Conservation (phyloP, 2,888 invertebrate species). For the Junonia oenone region DNA sequence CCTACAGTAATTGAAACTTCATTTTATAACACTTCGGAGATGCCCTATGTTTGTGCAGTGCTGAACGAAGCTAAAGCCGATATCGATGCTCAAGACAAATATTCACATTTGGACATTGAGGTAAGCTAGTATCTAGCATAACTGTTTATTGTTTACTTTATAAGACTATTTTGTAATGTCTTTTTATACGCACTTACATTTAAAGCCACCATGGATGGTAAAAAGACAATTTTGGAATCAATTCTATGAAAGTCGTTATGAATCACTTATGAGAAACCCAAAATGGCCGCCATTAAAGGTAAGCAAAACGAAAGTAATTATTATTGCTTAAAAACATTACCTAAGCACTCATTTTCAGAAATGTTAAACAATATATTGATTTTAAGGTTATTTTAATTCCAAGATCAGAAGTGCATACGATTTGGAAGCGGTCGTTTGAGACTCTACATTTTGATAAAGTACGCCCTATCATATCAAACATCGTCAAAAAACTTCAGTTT, state of each 20-base stretch:
- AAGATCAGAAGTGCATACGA: slow-evolving; percentile 52
- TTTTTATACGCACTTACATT: slow-evolving; percentile 18
- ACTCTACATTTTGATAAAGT: slow-evolving; percentile 53
- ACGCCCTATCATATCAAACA: slow-evolving; percentile 52
- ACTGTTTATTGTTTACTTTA: too few species aligned
- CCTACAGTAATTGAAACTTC: slow-evolving; percentile 26
- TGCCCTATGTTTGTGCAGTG: slow-evolving; percentile 39
- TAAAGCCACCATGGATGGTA: slow-evolving; percentile 53
- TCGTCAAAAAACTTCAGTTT: slow-evolving; percentile 64
- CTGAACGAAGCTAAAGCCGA: slow-evolving; percentile 42
- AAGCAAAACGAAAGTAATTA: slow-evolving; percentile 23
- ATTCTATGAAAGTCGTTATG: slow-evolving; percentile 62
- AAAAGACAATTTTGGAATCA: slow-evolving; percentile 56
- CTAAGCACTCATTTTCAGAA: too few species aligned
- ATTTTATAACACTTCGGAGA: slow-evolving; percentile 39
- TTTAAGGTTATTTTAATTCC: slow-evolving; percentile 68
- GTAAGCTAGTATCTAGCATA: slow-evolving; percentile 39
- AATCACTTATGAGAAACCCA: slow-evolving; percentile 57
- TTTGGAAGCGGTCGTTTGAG: slow-evolving; percentile 59
- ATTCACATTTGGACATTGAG: slow-evolving; percentile 55
- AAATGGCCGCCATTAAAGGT: slow-evolving; percentile 67
- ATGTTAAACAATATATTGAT: too few species aligned
- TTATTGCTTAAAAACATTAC: too few species aligned
- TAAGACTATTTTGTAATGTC: too few species aligned
- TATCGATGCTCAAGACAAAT: slow-evolving; percentile 52